Percentiles rank a stretch among this genome's conserved stretches.
Evolutionary conservation across 1,140 invertebrate genomes (phyloP).

Genomic region (Atta cephalotes): DNA sequence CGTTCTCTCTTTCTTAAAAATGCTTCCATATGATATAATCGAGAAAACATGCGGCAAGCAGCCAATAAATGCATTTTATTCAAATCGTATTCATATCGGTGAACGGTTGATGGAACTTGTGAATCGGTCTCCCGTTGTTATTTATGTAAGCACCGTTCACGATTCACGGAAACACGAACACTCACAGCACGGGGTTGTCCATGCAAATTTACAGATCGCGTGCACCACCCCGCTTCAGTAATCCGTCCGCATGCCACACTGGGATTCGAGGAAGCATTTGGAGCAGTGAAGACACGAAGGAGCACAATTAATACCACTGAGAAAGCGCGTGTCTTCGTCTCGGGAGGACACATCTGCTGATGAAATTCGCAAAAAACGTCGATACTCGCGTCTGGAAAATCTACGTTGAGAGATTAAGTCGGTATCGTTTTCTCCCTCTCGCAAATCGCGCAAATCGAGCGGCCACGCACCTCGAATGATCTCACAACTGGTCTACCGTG

Average conservation of each 20-base stretch:
- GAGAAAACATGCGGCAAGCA: background rate
- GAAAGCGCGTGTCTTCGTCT: background rate
- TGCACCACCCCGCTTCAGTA: background rate
- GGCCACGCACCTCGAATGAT: slow-evolving; percentile 59
- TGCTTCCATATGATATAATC: background rate
- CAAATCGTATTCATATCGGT: slow-evolving; percentile 8
- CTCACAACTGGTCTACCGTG: slow-evolving; percentile 67
- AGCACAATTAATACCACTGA: slow-evolving; percentile 18
- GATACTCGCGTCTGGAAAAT: background rate
- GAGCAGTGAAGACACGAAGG: background rate
- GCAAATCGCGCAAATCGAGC: background rate
- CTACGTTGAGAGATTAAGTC: slow-evolving; percentile 4
- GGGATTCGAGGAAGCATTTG: slow-evolving; percentile 20
- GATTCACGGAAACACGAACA: slow-evolving; percentile 22
- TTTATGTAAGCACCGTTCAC: slow-evolving; percentile 38
- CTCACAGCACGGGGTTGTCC: background rate
- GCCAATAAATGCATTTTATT: slow-evolving; percentile 15
- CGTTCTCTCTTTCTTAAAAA: background rate
- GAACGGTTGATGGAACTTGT: slow-evolving; percentile 19
- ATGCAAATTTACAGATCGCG: slow-evolving; percentile 31
- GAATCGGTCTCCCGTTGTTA: slow-evolving; percentile 42
- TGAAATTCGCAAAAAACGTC: background rate
- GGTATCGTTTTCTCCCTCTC: background rate
- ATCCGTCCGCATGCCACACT: background rate
- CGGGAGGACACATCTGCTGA: background rate